Conservation (phyloP, 2,797 vertebrate species). For the Cyclura pinguis region DNA sequence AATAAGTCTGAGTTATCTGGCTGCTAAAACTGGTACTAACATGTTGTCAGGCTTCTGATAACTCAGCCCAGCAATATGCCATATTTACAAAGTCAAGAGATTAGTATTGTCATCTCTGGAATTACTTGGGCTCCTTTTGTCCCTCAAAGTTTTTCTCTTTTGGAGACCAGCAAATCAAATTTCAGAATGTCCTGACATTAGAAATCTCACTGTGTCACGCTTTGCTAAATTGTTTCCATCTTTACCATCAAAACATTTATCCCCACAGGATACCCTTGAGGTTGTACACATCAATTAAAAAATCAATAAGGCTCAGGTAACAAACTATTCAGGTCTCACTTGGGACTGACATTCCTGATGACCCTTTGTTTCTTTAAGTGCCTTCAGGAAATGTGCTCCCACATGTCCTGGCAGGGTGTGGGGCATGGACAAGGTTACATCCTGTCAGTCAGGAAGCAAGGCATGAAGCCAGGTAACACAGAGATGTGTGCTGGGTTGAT, state of each 20-base stretch:
- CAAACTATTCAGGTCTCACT: not conserved
- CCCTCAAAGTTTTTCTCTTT: not conserved
- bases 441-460: not conserved
- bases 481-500: not conserved
- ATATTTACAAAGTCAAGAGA: not conserved
- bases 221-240: slow-evolving; percentile 3
- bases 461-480: not conserved
- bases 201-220: not conserved
- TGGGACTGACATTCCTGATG: not conserved
- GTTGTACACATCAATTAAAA: not conserved
- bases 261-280: not conserved
- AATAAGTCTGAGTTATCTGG: not conserved
- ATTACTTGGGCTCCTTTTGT: not conserved
- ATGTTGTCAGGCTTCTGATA: not conserved
- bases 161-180: not conserved
- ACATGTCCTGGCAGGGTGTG: not conserved
- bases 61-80: not conserved
- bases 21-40: not conserved
- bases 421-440: not conserved
- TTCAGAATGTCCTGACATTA: slow-evolving; percentile 1
- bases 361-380: not conserved
- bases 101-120: not conserved
- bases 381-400: not conserved
- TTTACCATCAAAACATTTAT: not conserved
- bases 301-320: slow-evolving; percentile 19